These are phyloP conservation scores for Aphelenchoides avenae DNA, from an alignment of 1,140 invertebrate genomes.

Conservation along the genomic window DNA sequence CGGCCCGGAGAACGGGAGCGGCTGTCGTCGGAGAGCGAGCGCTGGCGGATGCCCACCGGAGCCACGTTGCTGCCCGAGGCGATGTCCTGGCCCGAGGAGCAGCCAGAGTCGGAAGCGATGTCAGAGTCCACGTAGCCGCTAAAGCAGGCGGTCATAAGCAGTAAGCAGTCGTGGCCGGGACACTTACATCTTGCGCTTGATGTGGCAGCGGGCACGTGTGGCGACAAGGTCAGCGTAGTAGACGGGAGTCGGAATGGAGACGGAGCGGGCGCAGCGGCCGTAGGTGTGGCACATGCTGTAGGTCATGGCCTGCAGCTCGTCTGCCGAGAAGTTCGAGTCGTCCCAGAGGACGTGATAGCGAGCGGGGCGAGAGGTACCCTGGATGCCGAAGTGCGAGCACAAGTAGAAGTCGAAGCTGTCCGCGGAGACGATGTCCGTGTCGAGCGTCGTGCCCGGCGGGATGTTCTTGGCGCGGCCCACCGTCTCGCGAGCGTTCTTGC, in stretches of 20 bases:
- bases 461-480: constrained; percentile 95
- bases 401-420: constrained; percentile 99
- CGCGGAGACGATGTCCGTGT: constrained; percentile 97
- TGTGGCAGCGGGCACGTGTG: constrained; percentile 94
- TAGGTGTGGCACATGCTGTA: constrained; percentile 99
- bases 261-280: constrained; percentile 96
- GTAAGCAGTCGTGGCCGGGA: too few relatives aligned
- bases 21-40: too few relatives aligned
- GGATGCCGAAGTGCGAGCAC: constrained; percentile 99
- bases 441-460: constrained; percentile 97
- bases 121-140: too few relatives aligned
- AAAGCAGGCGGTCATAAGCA: too few relatives aligned
- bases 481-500: constrained; percentile 91
- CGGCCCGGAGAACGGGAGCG: too few relatives aligned
- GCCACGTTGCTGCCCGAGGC: too few relatives aligned
- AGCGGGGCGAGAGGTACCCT: constrained; percentile 94
- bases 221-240: constrained; percentile 99
- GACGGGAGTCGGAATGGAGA: constrained; percentile 96
- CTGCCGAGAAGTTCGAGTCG: constrained; percentile 95
- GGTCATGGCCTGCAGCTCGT: constrained; percentile 96
- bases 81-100: too few relatives aligned
- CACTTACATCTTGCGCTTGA: too few relatives aligned
- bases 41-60: too few relatives aligned
- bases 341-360: constrained; percentile 99
- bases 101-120: too few relatives aligned